These are phyloP conservation scores for Lochmaea capreae DNA, from an alignment of 2,888 invertebrate genomes.

Conservation along the genomic window DNA sequence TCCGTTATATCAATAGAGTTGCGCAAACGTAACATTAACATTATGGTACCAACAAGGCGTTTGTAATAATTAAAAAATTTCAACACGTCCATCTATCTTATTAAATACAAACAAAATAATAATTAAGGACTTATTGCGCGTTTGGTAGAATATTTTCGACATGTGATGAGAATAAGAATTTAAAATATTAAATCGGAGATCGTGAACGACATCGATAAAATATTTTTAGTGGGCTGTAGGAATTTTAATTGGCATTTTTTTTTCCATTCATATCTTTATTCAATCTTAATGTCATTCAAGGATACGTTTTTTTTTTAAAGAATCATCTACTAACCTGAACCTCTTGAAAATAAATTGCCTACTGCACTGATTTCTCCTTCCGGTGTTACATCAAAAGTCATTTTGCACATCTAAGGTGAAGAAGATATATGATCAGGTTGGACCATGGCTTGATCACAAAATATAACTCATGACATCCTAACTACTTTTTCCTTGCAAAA, in stretches of 20 bases:
- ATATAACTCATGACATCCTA: too few species aligned
- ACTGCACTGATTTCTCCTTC: too few species aligned
- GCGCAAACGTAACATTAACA: conserved; percentile 29
- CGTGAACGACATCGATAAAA: conserved; percentile 21
- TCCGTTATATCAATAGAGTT: conserved; percentile 30
- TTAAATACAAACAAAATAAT: conserved; percentile 29
- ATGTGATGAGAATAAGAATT: conserved; percentile 27
- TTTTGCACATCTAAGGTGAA: too few species aligned
- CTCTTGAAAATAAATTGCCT: too few species aligned
- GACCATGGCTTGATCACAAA: too few species aligned
- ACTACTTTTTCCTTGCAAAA: too few species aligned
- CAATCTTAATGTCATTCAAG: background rate
- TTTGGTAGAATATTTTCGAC: conserved; percentile 22
- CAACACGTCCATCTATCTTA: conserved; percentile 36
- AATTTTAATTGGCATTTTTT: background rate
- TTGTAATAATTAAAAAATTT: conserved; percentile 38
- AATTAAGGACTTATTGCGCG: conserved; percentile 32
- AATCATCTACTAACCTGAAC: too few species aligned
- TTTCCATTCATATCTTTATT: conserved; percentile 1
- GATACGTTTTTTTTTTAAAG: background rate
- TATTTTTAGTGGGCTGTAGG: background rate
- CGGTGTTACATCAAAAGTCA: too few species aligned
- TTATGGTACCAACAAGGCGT: conserved; percentile 35
- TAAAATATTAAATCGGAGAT: conserved; percentile 3
- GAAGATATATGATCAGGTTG: too few species aligned